These are phyloP conservation scores for Glaucidium brasilianum DNA, from an alignment of 2,113 vertebrate genomes.

Conservation along the genomic window DNA sequence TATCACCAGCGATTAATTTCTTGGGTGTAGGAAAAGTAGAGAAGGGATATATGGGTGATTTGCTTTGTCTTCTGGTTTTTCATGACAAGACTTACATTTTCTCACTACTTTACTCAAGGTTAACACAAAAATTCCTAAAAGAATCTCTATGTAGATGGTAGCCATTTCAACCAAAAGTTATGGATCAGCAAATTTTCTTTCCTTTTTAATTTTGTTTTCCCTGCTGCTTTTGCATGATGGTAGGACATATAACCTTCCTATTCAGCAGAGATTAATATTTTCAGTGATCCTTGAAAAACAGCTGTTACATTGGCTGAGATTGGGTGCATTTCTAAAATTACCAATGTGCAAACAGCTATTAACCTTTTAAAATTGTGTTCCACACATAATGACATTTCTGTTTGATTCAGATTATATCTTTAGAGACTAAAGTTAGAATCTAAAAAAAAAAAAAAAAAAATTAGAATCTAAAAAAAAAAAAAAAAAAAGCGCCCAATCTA, in stretches of 20 bases:
- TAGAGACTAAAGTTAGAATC: not conserved
- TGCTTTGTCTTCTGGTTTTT: not conserved
- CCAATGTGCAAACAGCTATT: not conserved
- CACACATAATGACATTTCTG: not conserved
- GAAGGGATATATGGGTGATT: accelerated
- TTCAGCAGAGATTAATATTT: not conserved
- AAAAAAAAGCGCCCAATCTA: accelerated
- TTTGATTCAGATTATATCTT: not conserved
- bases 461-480: not conserved
- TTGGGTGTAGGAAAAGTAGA: not conserved
- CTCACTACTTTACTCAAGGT: not conserved
- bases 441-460: not conserved
- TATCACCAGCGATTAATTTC: not conserved
- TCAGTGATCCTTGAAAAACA: not conserved
- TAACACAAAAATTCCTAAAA: not conserved
- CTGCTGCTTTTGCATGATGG: not conserved
- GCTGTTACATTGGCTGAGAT: not conserved
- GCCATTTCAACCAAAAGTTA: not conserved
- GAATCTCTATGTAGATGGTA: not conserved
- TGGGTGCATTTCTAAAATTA: not conserved
- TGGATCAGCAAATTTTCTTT: not conserved
- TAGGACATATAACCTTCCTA: not conserved
- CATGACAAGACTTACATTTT: not conserved
- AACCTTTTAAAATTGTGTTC: not conserved
- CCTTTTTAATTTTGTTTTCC: accelerated